phyloP scores from a whole-genome alignment of 1,140 invertebrate genomes.

The Cyclina sinensis region DNA sequence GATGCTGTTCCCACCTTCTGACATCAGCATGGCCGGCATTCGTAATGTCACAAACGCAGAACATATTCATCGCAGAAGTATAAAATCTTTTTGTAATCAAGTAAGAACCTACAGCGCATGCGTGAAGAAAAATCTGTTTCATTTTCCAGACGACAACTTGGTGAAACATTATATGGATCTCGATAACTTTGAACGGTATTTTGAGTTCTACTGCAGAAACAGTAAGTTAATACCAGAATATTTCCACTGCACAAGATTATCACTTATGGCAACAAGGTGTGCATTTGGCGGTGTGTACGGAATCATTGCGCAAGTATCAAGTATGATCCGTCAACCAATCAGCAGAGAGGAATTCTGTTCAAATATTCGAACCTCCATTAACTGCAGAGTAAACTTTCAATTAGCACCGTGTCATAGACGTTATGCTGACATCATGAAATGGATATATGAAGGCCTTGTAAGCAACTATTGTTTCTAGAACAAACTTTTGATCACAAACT shows the following conservation, averaged over 20 bases:
- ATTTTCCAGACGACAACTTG: neutral
- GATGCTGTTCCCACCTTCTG: constrained; percentile 35
- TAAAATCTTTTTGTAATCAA: constrained; percentile 26
- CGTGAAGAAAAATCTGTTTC: constrained; percentile 7
- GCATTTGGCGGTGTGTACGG: constrained; percentile 29
- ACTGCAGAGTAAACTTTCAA: neutral
- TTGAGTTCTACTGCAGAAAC: constrained; percentile 22
- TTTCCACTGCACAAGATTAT: neutral
- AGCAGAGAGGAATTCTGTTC: constrained; percentile 8
- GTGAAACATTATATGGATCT: constrained; percentile 19
- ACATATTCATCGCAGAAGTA: neutral
- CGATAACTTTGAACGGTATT: constrained; percentile 5
- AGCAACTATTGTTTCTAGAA: constrained; percentile 2
- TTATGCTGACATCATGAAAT: constrained; percentile 5
- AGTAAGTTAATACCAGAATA: neutral
- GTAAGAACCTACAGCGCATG: constrained; percentile 12
- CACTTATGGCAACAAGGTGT: neutral
- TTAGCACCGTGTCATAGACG: neutral
- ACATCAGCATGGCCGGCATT: neutral
- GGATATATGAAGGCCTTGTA: neutral
- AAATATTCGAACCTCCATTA: neutral
- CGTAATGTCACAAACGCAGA: neutral
- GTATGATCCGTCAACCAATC: neutral
- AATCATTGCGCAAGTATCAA: neutral
- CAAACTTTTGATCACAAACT: too few relatives aligned